phyloP scores from a whole-genome alignment of 2,888 invertebrate genomes.

The Perizoma flavofasciatum region DNA sequence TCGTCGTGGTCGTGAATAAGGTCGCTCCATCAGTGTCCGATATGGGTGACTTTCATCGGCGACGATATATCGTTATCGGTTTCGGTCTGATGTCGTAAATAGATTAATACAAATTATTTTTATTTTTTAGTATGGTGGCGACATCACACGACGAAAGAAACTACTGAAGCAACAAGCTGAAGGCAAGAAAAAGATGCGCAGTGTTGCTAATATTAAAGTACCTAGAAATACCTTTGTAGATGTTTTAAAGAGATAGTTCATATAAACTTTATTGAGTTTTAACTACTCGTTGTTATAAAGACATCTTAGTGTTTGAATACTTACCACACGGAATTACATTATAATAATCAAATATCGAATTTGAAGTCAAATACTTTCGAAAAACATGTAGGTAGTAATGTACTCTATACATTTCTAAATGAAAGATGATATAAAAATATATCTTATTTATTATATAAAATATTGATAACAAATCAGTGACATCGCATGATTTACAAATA shows the following conservation, averaged over 20 bases:
- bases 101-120: too few relatives aligned
- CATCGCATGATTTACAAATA: conserved; percentile 67
- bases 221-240: conserved; percentile 97
- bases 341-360: too few relatives aligned
- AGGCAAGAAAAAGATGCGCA: conserved; percentile 96
- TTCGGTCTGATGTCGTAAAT: too few relatives aligned
- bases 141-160: conserved; percentile 94
- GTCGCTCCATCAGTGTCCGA: too few relatives aligned
- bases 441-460: conserved; percentile 62
- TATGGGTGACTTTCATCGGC: too few relatives aligned
- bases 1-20: too few relatives aligned
- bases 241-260: conserved; percentile 89
- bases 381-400: too few relatives aligned
- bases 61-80: too few relatives aligned
- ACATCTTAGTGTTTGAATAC: too few relatives aligned
- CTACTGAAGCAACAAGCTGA: conserved; percentile 94
- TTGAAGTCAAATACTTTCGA: too few relatives aligned
- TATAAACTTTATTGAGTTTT: conserved; percentile 7
- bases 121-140: conserved; percentile 92
- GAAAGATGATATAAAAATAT: conserved; percentile 47
- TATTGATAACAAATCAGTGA: conserved; percentile 63
- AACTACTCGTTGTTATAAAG: too few relatives aligned
- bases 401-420: background rate
- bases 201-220: conserved; percentile 94
- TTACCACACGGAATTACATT: too few relatives aligned